A percentile compares a stretch with the other conserved stretches of the same genome.
phyloP scores from a whole-genome alignment of 64 coral and sea anemone species.

The Porites australiensis region DNA sequence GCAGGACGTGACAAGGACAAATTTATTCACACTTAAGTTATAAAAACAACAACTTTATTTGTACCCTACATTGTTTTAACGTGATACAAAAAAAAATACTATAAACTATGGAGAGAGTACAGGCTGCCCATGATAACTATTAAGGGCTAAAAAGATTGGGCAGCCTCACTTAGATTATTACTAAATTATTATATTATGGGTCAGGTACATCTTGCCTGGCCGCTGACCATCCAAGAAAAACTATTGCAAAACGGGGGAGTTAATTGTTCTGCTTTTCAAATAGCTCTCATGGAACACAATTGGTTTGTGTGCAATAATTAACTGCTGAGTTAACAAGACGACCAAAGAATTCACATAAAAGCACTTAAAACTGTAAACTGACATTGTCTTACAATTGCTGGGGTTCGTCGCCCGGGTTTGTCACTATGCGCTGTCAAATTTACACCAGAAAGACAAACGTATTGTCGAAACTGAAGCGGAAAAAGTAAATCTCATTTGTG shows the following conservation, averaged over 20 bases:
- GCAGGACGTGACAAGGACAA: no score
- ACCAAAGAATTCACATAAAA: constrained; percentile 2
- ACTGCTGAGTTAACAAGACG: not conserved
- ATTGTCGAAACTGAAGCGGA: not conserved
- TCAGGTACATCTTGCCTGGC: no score
- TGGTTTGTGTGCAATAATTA: no score
- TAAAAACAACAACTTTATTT: no score
- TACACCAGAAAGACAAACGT: not conserved
- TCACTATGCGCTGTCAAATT: not conserved
- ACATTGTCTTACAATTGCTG: not conserved
- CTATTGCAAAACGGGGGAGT: not conserved
- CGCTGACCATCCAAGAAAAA: not conserved
- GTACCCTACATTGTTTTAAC: no score
- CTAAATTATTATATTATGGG: no score
- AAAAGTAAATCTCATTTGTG: not conserved
- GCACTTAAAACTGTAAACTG: not conserved
- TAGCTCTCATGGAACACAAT: not conserved
- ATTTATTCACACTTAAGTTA: no score
- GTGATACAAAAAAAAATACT: no score
- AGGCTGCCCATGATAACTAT: no score
- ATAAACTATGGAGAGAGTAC: no score
- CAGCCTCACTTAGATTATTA: no score
- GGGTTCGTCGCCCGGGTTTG: not conserved
- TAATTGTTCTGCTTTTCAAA: not conserved
- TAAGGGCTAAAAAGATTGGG: no score